Evolutionary conservation across 2,888 invertebrate species (phyloP).

Genomic region (Protophormia terraenovae): DNA sequence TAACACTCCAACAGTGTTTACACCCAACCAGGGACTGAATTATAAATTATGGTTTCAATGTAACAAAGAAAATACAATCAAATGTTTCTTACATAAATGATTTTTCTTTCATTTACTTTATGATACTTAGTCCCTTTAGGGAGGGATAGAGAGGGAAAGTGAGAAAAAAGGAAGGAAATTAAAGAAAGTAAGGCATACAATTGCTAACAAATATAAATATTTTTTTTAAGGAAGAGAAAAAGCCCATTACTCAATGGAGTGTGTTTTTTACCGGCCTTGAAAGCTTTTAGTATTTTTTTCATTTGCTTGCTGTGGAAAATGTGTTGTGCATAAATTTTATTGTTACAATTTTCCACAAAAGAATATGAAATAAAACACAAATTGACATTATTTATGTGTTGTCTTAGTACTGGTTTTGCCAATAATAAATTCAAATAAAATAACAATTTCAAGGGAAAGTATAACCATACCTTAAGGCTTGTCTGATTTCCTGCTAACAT

Average conservation of each 20-base stretch:
- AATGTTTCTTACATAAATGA: neutral
- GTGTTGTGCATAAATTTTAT: neutral
- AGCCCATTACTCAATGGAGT: no score
- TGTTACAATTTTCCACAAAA: neutral
- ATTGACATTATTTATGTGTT: slow-evolving; percentile 16
- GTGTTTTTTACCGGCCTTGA: neutral
- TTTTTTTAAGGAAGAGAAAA: no score
- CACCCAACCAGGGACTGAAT: neutral
- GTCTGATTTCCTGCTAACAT: neutral
- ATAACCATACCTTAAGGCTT: neutral
- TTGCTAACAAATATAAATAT: no score
- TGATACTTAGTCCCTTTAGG: no score
- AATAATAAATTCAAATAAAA: neutral
- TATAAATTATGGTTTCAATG: neutral
- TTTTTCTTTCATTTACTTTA: no score
- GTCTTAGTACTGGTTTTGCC: neutral
- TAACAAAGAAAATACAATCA: neutral
- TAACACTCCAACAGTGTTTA: neutral
- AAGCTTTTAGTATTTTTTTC: neutral
- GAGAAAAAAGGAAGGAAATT: no score
- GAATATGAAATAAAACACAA: neutral
- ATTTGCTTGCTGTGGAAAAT: neutral
- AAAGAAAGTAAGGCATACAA: no score
- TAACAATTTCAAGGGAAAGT: neutral
- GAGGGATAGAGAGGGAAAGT: no score